Conservation (phyloP, 2,113 vertebrate species). For the Toxotes jaculatrix region DNA sequence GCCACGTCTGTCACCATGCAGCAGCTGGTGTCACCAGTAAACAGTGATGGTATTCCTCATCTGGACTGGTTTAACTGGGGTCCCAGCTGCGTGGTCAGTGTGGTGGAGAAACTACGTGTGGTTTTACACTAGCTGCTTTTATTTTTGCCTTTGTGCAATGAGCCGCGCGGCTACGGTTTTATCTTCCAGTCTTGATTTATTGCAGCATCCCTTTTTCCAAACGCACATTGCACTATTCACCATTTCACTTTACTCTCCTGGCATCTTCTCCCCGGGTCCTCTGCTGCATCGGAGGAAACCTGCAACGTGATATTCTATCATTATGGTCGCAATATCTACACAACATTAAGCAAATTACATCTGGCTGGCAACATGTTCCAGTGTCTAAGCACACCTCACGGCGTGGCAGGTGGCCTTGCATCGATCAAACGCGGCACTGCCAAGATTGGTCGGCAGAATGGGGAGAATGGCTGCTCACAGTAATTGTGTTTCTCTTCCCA, state of each 20-base stretch:
- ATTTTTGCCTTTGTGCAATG: conserved; percentile 58
- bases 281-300: conserved; percentile 49
- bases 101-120: conserved; percentile 49
- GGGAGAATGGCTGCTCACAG: conserved; percentile 48
- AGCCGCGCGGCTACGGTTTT: conserved; percentile 36
- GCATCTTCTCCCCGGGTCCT: conserved; percentile 24
- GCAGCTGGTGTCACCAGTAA: conserved; percentile 52
- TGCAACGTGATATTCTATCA: conserved; percentile 69
- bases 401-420: conserved; percentile 76
- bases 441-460: conserved; percentile 48
- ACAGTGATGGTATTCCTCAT: conserved; percentile 52
- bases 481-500: conserved; percentile 61
- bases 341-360: conserved; percentile 85
- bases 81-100: conserved; percentile 58
- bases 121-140: conserved; percentile 48
- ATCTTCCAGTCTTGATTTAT: conserved; percentile 67
- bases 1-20: conserved; percentile 3
- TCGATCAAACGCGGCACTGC: conserved; percentile 72
- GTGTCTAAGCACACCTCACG: conserved; percentile 68
- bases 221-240: conserved; percentile 27
- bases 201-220: conserved; percentile 24
- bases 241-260: conserved; percentile 45
- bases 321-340: conserved; percentile 79
- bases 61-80: conserved; percentile 35
- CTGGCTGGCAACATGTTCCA: conserved; percentile 74